Conservation (phyloP, 2,113 vertebrate species). For the Leuciscus idus region DNA sequence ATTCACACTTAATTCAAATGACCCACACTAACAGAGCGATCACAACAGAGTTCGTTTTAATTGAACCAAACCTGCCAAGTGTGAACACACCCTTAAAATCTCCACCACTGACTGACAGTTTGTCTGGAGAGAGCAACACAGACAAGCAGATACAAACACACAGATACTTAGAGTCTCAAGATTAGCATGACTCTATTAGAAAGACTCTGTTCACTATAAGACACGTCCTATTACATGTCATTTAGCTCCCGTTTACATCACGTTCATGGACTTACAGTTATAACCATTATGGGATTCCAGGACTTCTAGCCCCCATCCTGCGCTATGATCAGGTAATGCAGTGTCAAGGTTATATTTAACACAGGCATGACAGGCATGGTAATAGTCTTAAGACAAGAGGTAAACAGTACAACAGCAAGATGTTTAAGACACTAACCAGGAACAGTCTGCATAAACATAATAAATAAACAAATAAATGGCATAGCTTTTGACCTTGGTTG, state of each 20-base stretch:
- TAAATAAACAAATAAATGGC: not conserved
- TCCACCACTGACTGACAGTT: not conserved
- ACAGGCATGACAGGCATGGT: not conserved
- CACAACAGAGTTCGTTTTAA: too few relatives aligned
- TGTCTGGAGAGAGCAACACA: not conserved
- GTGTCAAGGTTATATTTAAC: slow-evolving; percentile 21
- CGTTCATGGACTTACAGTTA: not conserved
- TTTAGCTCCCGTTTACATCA: not conserved
- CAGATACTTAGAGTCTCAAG: not conserved
- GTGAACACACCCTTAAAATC: not conserved
- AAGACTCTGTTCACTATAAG: not conserved
- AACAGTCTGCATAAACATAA: not conserved
- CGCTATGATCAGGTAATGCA: slow-evolving; percentile 18
- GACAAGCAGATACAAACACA: not conserved
- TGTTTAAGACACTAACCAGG: not conserved
- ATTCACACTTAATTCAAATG: too few relatives aligned
- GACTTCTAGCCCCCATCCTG: not conserved
- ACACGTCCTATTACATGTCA: not conserved
- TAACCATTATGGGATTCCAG: slow-evolving; percentile 4
- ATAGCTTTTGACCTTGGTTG: slow-evolving; percentile 11
- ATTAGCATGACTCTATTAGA: not conserved
- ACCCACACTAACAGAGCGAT: too few relatives aligned
- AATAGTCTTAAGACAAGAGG: slow-evolving; percentile 6
- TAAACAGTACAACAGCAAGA: not conserved
- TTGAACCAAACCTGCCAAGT: too few relatives aligned